Evolutionary conservation across 2,888 invertebrate species (phyloP).

Genomic region (Drosophila melanosoma): DNA sequence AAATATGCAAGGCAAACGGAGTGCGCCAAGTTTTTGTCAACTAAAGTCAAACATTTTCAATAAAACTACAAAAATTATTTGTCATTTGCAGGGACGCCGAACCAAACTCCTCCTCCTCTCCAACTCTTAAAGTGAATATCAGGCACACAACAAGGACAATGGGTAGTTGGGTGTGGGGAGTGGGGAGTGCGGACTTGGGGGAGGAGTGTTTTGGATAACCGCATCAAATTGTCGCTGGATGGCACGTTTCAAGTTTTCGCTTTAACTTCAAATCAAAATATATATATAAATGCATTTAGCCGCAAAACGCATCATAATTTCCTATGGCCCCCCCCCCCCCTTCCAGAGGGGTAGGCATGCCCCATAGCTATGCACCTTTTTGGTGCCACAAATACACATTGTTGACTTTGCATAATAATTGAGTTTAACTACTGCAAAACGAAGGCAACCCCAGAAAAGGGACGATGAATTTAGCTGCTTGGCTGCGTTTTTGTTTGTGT

Average conservation of each 20-base stretch:
- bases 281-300: constrained; percentile 76
- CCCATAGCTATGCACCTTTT: constrained; percentile 33
- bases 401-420: constrained; percentile 80
- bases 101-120: neutral
- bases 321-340: neutral
- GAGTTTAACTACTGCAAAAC: constrained; percentile 77
- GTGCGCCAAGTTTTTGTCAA: constrained; percentile 47
- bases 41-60: constrained; percentile 77
- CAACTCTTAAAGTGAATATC: neutral
- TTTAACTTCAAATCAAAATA: constrained; percentile 78
- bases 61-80: constrained; percentile 79
- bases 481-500: constrained; percentile 72
- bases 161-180: neutral
- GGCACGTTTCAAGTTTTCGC: constrained; percentile 65
- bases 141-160: constrained; percentile 7
- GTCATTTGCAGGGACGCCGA: constrained; percentile 55
- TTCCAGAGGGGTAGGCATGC: neutral
- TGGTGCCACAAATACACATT: constrained; percentile 78
- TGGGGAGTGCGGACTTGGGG: no score
- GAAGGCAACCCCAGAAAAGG: constrained; percentile 4
- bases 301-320: constrained; percentile 42
- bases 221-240: constrained; percentile 38
- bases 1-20: constrained; percentile 38
- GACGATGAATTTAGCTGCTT: constrained; percentile 66
- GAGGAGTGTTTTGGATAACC: constrained; percentile 24